Percentiles rank a stretch among this genome's conserved stretches.
Conservation (phyloP, 1,140 invertebrate species). For the Hyles euphorbiae region DNA sequence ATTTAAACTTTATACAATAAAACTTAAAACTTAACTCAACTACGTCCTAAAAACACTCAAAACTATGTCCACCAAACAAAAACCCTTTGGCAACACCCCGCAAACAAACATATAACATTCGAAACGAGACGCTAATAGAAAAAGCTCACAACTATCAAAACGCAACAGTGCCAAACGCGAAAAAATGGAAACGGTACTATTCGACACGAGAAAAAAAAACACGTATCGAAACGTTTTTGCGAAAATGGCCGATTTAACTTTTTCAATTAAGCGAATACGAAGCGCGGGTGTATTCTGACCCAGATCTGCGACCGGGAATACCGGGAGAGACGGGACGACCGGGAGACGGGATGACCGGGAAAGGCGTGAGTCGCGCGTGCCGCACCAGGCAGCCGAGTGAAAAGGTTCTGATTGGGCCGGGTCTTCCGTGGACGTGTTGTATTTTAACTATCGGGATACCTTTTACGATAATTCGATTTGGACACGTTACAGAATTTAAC, state of each 20-base stretch:
- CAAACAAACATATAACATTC: too few relatives aligned
- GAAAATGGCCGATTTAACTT: conserved; percentile 66
- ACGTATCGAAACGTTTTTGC: conserved; percentile 33
- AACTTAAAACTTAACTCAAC: too few relatives aligned
- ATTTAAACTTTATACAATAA: too few relatives aligned
- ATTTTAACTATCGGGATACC: too few relatives aligned
- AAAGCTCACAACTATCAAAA: conserved; percentile 1
- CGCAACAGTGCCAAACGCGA: conserved; percentile 1
- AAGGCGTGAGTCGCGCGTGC: conserved; percentile 25
- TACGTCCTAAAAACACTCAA: too few relatives aligned
- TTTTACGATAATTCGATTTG: too few relatives aligned
- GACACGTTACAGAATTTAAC: too few relatives aligned
- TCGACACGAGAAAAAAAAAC: conserved; percentile 4
- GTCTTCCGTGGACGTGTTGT: conserved; percentile 23
- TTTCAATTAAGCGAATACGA: conserved; percentile 59
- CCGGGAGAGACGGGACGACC: neutral
- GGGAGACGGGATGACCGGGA: too few relatives aligned
- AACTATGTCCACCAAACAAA: too few relatives aligned
- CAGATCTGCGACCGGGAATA: conserved; percentile 29
- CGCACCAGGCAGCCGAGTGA: conserved; percentile 40
- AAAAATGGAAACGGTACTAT: too few relatives aligned
- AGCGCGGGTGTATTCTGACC: conserved; percentile 44
- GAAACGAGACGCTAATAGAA: too few relatives aligned
- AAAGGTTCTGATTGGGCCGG: conserved; percentile 36
- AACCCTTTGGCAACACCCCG: too few relatives aligned